phyloP scores from a whole-genome alignment of 2,888 invertebrate species.

The Digitonthophagus gazella region DNA sequence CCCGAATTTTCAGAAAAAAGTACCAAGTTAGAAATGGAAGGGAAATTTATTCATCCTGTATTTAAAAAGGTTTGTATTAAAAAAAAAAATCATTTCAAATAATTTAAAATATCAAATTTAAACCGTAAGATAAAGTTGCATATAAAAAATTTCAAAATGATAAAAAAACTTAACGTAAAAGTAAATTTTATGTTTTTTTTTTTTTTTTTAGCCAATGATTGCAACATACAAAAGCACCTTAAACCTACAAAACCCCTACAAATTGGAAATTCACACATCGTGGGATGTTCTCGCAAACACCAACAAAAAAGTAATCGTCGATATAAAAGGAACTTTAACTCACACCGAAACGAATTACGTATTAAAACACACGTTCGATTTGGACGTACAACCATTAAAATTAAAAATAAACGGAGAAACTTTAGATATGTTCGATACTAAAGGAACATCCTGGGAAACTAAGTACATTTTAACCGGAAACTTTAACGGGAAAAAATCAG shows the following conservation, averaged over 20 bases:
- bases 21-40: slow-evolving; percentile 5
- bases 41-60: slow-evolving; percentile 66
- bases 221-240: slow-evolving; percentile 49
- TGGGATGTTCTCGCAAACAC: slow-evolving; percentile 62
- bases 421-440: not conserved
- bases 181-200: no score
- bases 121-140: no score
- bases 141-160: no score
- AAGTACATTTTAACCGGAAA: not conserved
- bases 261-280: slow-evolving; percentile 47
- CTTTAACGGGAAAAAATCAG: not conserved
- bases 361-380: not conserved
- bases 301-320: slow-evolving; percentile 56
- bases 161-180: no score
- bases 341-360: not conserved
- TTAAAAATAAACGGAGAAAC: not conserved
- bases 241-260: slow-evolving; percentile 44
- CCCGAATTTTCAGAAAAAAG: not conserved
- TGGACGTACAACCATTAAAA: not conserved
- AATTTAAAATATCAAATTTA: no score
- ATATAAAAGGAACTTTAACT: not conserved
- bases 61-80: slow-evolving; percentile 56
- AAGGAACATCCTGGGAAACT: not conserved
- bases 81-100: no score
- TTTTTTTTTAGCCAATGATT: slow-evolving; percentile 31